phyloP scores from a whole-genome alignment of 2,113 vertebrate genomes.

The Sapayoa aenigma region DNA sequence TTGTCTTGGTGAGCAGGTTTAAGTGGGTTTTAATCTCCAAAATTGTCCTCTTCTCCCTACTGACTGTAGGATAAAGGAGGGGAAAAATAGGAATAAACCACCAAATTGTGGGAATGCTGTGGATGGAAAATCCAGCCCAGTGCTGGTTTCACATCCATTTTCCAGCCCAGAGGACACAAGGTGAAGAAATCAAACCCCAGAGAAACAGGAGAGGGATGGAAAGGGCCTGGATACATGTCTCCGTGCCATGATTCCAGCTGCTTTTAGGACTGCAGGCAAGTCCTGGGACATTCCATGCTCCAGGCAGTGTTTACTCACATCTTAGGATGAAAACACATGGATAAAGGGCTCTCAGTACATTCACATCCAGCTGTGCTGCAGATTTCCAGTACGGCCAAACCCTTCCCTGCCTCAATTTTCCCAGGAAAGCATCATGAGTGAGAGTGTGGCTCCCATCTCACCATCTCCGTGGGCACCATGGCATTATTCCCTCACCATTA shows the following conservation, averaged over 20 bases:
- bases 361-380: not conserved
- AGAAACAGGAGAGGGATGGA: not conserved
- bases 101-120: not conserved
- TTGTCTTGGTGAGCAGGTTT: not conserved
- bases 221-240: not conserved
- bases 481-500: not conserved
- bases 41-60: rapidly evolving
- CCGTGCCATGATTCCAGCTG: rapidly evolving
- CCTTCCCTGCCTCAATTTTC: not conserved
- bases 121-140: not conserved
- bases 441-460: not conserved
- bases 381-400: not conserved
- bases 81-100: not conserved
- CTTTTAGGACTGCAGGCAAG: not conserved
- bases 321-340: rapidly evolving
- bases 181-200: not conserved
- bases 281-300: not conserved
- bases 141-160: rapidly evolving
- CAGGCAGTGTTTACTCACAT: not conserved
- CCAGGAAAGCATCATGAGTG: rapidly evolving
- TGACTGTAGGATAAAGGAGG: not conserved
- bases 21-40: not conserved
- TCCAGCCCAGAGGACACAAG: not conserved
- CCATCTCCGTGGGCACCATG: rapidly evolving
- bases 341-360: rapidly evolving